Evolutionary conservation across 2,113 vertebrate species (phyloP).

Genomic region (Petrocephalus zakoni): DNA sequence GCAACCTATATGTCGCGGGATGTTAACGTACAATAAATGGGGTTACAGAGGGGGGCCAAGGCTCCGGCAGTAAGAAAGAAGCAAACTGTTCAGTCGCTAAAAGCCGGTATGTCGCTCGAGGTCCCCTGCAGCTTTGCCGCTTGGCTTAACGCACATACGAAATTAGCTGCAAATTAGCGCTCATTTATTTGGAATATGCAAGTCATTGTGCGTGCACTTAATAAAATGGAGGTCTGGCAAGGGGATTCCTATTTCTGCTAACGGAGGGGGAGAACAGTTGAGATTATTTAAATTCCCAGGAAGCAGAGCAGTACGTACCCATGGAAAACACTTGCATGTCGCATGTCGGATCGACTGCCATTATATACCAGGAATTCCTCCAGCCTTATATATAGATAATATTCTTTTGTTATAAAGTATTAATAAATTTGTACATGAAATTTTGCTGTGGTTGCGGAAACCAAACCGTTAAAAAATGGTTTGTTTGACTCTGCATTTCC

Average conservation of each 20-base stretch:
- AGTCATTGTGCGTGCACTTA: neutral
- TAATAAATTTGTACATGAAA: neutral
- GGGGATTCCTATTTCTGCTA: neutral
- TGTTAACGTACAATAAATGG: neutral
- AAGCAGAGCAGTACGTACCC: neutral
- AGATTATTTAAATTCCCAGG: neutral
- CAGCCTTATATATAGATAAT: neutral
- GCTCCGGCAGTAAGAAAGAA: neutral
- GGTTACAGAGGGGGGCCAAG: neutral
- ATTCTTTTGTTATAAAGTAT: neutral
- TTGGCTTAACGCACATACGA: neutral
- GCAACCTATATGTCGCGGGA: neutral
- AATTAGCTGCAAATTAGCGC: neutral
- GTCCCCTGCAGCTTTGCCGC: neutral
- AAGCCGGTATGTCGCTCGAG: neutral
- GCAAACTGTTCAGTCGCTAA: neutral
- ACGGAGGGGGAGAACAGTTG: neutral
- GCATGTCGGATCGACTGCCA: neutral
- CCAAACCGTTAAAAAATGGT: neutral
- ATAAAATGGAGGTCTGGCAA: neutral
- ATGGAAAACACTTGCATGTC: neutral
- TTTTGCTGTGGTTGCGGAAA: neutral
- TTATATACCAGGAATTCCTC: neutral
- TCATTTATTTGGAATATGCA: neutral
- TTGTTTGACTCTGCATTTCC: neutral